These are phyloP conservation scores for Troglohyphantes excavatus DNA, from an alignment of 2,888 invertebrate genomes.

Conservation along the genomic window DNA sequence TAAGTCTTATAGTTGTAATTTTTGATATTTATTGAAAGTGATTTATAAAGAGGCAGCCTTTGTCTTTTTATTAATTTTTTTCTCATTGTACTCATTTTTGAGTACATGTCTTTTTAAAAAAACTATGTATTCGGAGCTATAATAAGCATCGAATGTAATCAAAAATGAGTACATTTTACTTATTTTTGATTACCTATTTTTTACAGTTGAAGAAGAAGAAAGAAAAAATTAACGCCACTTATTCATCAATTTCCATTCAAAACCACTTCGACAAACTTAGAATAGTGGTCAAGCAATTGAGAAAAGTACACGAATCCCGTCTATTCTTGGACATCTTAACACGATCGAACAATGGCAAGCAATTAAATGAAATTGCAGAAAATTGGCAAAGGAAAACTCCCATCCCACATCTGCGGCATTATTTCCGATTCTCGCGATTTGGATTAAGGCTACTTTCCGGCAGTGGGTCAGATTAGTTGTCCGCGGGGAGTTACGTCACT, in stretches of 20 bases:
- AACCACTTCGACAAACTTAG: background rate
- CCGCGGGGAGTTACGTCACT: constrained; percentile 5
- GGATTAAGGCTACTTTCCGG: constrained; percentile 14
- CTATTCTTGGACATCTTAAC: background rate
- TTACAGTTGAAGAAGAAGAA: no score
- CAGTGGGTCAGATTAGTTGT: background rate
- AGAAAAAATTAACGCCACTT: no score
- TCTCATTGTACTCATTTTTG: no score
- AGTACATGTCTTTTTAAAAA: no score
- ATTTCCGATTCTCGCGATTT: background rate
- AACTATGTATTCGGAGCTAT: no score
- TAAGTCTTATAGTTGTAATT: no score
- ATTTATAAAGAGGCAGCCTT: no score
- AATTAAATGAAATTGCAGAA: background rate
- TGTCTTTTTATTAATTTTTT: no score
- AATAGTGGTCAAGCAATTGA: background rate
- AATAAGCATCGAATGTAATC: no score
- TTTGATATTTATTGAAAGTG: no score
- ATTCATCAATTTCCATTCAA: background rate
- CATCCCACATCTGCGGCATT: background rate
- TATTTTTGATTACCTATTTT: no score
- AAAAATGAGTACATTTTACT: no score
- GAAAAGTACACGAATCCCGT: background rate
- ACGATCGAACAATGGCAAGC: constrained; percentile 9
- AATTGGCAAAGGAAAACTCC: background rate